Conservation (phyloP, 2,113 vertebrate species). For the Myiozetetes cayanensis region DNA sequence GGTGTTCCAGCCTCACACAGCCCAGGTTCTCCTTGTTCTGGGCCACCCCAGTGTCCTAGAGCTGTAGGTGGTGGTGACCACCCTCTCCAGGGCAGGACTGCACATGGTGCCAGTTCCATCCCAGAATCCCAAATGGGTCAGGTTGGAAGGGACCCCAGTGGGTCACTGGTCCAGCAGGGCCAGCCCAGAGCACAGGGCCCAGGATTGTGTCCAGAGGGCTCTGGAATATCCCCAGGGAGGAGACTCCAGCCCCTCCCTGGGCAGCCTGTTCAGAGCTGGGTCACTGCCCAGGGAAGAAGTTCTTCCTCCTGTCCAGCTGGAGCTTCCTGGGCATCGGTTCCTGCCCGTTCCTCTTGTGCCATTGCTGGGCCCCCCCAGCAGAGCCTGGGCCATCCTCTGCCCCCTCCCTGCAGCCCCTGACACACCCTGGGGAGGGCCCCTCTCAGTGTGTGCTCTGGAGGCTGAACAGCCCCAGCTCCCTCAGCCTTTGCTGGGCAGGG, state of each 20-base stretch:
- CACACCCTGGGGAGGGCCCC: background rate
- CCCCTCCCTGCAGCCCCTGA: background rate
- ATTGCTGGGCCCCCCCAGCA: background rate
- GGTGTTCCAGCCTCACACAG: background rate
- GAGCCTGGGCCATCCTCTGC: background rate
- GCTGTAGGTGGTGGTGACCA: rapidly evolving
- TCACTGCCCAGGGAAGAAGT: background rate
- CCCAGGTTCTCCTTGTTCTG: background rate
- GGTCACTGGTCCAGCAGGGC: background rate
- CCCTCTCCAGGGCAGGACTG: background rate
- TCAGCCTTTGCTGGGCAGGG: background rate
- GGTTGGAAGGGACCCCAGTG: background rate
- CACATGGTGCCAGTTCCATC: rapidly evolving
- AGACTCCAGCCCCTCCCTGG: background rate
- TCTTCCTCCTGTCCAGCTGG: background rate
- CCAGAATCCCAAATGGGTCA: background rate
- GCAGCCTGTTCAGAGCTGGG: background rate
- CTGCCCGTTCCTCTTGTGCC: background rate
- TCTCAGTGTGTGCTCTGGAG: background rate
- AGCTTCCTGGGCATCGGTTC: background rate
- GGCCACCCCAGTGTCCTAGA: background rate
- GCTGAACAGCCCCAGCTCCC: background rate
- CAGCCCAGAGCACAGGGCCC: background rate
- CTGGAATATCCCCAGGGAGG: background rate
- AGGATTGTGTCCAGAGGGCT: background rate